A percentile compares a stretch with the other conserved stretches of the same genome.
Conservation (phyloP, 2,888 invertebrate species). For the Sinotaia quadrata region DNA sequence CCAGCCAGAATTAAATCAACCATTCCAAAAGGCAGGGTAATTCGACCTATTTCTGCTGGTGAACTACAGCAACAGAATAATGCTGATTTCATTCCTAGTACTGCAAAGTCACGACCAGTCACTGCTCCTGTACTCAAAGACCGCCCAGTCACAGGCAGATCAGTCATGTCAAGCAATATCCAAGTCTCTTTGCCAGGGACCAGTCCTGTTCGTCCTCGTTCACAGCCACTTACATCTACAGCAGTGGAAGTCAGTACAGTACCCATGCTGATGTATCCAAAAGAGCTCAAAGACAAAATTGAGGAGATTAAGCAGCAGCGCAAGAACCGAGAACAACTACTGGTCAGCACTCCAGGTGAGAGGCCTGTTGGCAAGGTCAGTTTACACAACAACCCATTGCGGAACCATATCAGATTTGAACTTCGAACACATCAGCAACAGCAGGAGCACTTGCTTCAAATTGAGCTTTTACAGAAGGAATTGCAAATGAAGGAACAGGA, state of each 20-base stretch:
- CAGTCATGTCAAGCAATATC: conserved; percentile 46
- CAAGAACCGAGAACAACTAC: conserved; percentile 44
- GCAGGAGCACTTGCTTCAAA: conserved; percentile 50
- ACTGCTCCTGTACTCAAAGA: conserved; percentile 46
- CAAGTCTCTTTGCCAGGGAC: conserved; percentile 52
- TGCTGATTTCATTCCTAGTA: conserved; percentile 2
- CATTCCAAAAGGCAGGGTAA: conserved; percentile 59
- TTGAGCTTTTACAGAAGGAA: conserved; percentile 49
- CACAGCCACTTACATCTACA: conserved; percentile 48
- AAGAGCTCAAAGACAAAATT: conserved; percentile 57
- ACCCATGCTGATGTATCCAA: conserved; percentile 69
- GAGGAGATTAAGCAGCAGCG: conserved; percentile 42
- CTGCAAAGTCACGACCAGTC: conserved; percentile 40
- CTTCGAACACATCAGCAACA: conserved; percentile 67
- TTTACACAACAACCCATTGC: conserved; percentile 64
- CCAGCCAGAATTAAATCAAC: conserved; percentile 56
- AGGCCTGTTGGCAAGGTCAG: conserved; percentile 56
- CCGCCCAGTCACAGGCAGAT: conserved; percentile 43
- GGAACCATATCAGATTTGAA: conserved; percentile 65
- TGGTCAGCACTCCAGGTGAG: conserved; percentile 46
- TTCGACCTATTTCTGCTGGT: conserved; percentile 63
- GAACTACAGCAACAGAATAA: conserved; percentile 31
- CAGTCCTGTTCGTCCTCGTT: conserved; percentile 18
- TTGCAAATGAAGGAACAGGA: conserved; percentile 46
- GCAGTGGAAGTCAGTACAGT: conserved; percentile 54